A percentile compares a stretch with the other conserved stretches of the same genome.
Evolutionary conservation across 2,113 vertebrate genomes (phyloP).

Genomic region (Eclectus roratus): DNA sequence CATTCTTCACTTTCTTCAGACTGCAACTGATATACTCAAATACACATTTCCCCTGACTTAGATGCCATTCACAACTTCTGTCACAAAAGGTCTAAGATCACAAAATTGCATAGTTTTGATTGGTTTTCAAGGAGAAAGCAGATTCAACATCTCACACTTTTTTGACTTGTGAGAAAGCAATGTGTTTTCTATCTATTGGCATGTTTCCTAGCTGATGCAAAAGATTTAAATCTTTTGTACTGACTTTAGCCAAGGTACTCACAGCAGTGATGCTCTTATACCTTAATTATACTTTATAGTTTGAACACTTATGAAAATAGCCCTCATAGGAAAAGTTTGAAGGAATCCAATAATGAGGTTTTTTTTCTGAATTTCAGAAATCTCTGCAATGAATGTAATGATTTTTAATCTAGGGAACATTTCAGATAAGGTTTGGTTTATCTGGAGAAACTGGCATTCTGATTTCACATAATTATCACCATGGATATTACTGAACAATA

Average conservation of each 20-base stretch:
- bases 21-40: background rate
- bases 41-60: background rate
- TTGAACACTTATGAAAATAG: background rate
- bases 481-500: background rate
- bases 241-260: background rate
- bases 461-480: background rate
- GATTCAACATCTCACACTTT: background rate
- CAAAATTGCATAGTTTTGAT: background rate
- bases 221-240: background rate
- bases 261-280: background rate
- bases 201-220: background rate
- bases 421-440: background rate
- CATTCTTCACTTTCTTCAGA: background rate
- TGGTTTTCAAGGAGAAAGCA: background rate
- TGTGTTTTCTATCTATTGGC: background rate
- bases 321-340: background rate
- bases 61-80: background rate
- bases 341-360: background rate
- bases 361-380: background rate
- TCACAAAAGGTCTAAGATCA: background rate
- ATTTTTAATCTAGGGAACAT: background rate
- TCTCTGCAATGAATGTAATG: background rate
- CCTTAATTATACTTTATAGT: background rate
- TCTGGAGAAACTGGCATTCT: background rate
- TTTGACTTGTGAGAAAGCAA: background rate